Evolutionary conservation across 2,888 invertebrate species (phyloP).

Genomic region (Drosophila recens): DNA sequence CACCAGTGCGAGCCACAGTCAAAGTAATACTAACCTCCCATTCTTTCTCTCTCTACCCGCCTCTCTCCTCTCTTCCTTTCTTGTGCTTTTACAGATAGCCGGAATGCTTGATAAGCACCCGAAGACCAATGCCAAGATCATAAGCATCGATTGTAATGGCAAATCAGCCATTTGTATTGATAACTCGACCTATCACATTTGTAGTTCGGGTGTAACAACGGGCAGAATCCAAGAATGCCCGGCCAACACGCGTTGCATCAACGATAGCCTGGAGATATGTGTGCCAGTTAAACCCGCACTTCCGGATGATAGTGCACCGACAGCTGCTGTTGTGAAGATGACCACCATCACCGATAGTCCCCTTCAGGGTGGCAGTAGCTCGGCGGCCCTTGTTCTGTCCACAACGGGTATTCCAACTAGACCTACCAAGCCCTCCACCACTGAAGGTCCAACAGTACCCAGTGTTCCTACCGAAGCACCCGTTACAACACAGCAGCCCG

Average conservation of each 20-base stretch:
- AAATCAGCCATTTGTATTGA: conserved; percentile 81
- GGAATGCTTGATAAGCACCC: conserved; percentile 69
- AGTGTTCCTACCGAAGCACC: conserved; percentile 11
- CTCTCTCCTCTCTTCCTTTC: background rate
- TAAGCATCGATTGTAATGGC: conserved; percentile 77
- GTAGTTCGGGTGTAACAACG: conserved; percentile 62
- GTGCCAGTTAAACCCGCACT: conserved; percentile 66
- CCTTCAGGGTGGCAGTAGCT: conserved; percentile 20
- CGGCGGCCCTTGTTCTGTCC: conserved; percentile 38
- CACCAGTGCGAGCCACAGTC: conserved; percentile 31
- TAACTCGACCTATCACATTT: conserved; percentile 76
- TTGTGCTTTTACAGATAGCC: conserved; percentile 69
- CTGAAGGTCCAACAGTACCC: conserved; percentile 9
- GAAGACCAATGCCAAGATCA: conserved; percentile 48
- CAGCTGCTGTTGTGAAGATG: conserved; percentile 62
- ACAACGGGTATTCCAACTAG: conserved; percentile 19
- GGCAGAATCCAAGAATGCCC: conserved; percentile 69
- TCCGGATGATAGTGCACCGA: conserved; percentile 28
- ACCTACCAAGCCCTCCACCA: conserved; percentile 21
- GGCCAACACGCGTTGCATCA: conserved; percentile 77
- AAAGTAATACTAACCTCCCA: conserved; percentile 30
- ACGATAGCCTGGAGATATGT: conserved; percentile 80
- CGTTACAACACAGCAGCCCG: conserved; percentile 8
- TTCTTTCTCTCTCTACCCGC: conserved; percentile 14
- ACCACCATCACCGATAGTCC: conserved; percentile 62